Base-by-base conservation (phyloP, 2,888 invertebrate species). In the Pachymerium ferrugineum region DNA sequence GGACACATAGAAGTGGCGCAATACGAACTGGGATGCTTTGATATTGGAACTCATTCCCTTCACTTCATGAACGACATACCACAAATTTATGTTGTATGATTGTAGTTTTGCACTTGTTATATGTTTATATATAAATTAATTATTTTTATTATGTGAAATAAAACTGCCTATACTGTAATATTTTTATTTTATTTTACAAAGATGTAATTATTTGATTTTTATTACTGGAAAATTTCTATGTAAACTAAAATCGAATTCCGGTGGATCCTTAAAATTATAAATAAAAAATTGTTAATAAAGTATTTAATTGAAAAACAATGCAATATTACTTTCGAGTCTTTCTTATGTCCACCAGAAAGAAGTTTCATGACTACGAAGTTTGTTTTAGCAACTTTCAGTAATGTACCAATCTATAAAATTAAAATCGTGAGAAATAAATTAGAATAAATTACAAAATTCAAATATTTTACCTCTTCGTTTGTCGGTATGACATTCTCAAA, bases 341-440 rank as follows among this genome's bases (percentile, higher is more conserved):
- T 89, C 82, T 93, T 94, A 83, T 97, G 96, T 8, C 97, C 97
- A 76, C 93, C 93, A 0, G 93, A 92, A 77, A 97, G 84, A 75
- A 98, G 85, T 83, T 95, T 96, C 83, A 96, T 87, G 14, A 97
- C 97, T 78, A 98, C 91, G 82, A 94, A 95, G 86, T 98, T 98
- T 0, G 94, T 95, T 86, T 97, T 97, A 47, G 93, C 90, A 77
- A 97, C 91, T 84, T 92, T 93, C 71, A 96, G 85, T 77, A 97
- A 87, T 81, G 80, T 78, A 76, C 80, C 79, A 72, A 80, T 78
- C 82, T 83, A 78, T 19, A 76, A 74, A 22, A 22, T 76, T 28
- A 74, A 31, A 78, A 75, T n/a, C 54, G 14, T 16, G 35, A 31
- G 73, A 12, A 16, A 54, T 70, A 31, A 35, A 62, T 1, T 25